Percentiles rank a stretch among this genome's conserved stretches.
Evolutionary conservation across 2,113 vertebrate species (phyloP).

Genomic region (rabbit (Oryctolagus cuniculus)): DNA sequence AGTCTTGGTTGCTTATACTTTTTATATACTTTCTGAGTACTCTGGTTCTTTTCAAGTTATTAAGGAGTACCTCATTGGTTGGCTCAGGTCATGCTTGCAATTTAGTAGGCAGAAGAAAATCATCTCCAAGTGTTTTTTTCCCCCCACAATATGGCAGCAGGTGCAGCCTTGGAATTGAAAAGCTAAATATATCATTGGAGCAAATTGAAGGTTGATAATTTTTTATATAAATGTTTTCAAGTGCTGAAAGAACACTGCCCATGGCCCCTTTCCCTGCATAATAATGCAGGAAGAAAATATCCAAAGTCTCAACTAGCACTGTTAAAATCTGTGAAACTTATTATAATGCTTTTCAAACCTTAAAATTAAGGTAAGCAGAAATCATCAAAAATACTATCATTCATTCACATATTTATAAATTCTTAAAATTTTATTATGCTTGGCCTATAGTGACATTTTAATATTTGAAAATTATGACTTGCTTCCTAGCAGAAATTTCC

Average conservation of each 20-base stretch:
- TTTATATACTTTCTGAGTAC: slow-evolving; percentile 52
- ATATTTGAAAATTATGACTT: slow-evolving; percentile 29
- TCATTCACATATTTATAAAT: slow-evolving; percentile 69
- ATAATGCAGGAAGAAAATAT: slow-evolving; percentile 68
- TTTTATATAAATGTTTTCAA: slow-evolving; percentile 79
- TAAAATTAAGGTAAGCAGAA: slow-evolving; percentile 43
- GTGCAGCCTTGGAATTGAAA: slow-evolving; percentile 64
- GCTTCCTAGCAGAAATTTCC: slow-evolving; percentile 19
- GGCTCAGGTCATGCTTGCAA: neutral
- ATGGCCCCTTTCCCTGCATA: slow-evolving; percentile 69
- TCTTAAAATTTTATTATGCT: slow-evolving; percentile 33
- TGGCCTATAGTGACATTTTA: slow-evolving; percentile 58
- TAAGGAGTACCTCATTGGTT: neutral
- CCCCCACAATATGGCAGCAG: neutral
- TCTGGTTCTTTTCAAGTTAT: slow-evolving; percentile 45
- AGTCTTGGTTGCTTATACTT: too few species aligned
- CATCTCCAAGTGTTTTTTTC: slow-evolving; percentile 43
- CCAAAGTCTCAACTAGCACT: slow-evolving; percentile 51
- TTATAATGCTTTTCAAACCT: slow-evolving; percentile 62
- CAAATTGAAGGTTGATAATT: slow-evolving; percentile 76
- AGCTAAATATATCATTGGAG: slow-evolving; percentile 70
- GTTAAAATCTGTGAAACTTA: slow-evolving; percentile 60
- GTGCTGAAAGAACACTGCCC: slow-evolving; percentile 64
- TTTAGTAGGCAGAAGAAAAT: slow-evolving; percentile 48
- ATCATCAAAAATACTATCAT: slow-evolving; percentile 20